A percentile compares a stretch with the other conserved stretches of the same genome.
phyloP scores from a whole-genome alignment of 2,797 vertebrate species.

The Sebastes glaucus region DNA sequence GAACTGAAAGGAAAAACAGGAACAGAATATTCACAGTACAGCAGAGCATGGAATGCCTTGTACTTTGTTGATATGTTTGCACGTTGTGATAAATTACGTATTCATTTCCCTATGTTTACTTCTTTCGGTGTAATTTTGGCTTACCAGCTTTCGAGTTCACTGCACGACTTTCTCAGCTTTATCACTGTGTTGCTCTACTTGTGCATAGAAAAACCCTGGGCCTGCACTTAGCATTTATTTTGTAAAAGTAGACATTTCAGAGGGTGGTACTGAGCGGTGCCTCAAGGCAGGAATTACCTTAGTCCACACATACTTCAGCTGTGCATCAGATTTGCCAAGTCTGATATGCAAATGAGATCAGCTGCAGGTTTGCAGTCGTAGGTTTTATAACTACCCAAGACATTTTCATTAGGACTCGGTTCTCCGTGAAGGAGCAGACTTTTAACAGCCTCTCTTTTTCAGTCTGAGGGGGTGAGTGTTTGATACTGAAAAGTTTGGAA shows the following conservation, averaged over 20 bases:
- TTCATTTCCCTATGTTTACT: neutral
- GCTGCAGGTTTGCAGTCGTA: constrained; percentile 25
- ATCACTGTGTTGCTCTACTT: neutral
- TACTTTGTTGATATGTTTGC: neutral
- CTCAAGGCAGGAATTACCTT: constrained; percentile 46
- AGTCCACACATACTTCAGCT: constrained; percentile 38
- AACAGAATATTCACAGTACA: neutral
- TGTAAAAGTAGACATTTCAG: constrained; percentile 20
- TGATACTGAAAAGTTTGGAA: neutral
- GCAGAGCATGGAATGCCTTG: neutral
- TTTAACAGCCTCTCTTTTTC: constrained; percentile 6
- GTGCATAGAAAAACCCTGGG: neutral
- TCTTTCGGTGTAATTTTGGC: neutral
- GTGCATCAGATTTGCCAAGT: constrained; percentile 39
- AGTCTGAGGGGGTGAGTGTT: neutral
- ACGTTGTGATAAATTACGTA: neutral
- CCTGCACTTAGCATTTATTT: constrained; percentile 21
- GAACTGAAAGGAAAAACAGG: neutral
- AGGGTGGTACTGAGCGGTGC: constrained; percentile 21
- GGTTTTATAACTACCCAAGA: constrained; percentile 18
- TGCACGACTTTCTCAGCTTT: neutral
- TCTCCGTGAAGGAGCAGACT: neutral
- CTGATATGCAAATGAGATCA: constrained; percentile 45
- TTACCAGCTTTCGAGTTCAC: neutral
- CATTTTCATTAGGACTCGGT: constrained; percentile 16